Percentiles rank a stretch among this genome's conserved stretches.
These are phyloP conservation scores for Drosophila equinoxialis DNA, from an alignment of 1,140 invertebrate genomes.

Conservation along the genomic window DNA sequence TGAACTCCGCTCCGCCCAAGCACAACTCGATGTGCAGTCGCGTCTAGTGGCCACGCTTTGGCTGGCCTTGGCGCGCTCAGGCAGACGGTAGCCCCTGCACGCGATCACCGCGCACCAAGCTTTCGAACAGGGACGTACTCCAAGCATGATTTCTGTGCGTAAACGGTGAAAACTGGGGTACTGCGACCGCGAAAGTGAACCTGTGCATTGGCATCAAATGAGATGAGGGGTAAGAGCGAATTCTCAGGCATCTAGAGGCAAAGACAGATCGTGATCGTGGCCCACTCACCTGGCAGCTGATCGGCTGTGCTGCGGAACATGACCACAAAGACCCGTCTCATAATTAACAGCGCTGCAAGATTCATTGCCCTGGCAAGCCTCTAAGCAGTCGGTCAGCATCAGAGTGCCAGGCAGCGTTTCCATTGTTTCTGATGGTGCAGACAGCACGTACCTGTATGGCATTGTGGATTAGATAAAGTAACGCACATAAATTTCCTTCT, in stretches of 20 bases:
- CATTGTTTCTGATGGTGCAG: conserved; percentile 93
- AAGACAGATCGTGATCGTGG: conserved; percentile 48
- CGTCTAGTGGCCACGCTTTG: conserved; percentile 89
- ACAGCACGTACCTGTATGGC: conserved; percentile 86
- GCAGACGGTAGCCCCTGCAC: conserved; percentile 93
- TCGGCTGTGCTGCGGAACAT: conserved; percentile 95
- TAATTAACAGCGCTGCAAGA: conserved; percentile 96
- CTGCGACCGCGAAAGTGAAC: conserved; percentile 94
- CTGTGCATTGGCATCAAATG: conserved; percentile 86
- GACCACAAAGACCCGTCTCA: conserved; percentile 97
- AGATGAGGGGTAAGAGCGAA: conserved; percentile 18
- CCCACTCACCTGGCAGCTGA: conserved; percentile 90
- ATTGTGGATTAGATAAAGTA: conserved; percentile 66
- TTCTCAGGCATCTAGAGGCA: conserved; percentile 42
- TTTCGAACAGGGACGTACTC: conserved; percentile 92
- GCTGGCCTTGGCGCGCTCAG: conserved; percentile 89
- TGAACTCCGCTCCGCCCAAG: conserved; percentile 93
- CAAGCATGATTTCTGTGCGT: conserved; percentile 96
- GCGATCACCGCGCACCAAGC: conserved; percentile 96
- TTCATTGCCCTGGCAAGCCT: conserved; percentile 94
- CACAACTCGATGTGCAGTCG: conserved; percentile 95
- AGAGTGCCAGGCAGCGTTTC: conserved; percentile 95
- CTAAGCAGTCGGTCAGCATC: conserved; percentile 96
- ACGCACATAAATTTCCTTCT: conserved; percentile 62
- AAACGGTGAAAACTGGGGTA: conserved; percentile 98